Percentiles rank a stretch among this genome's conserved stretches.
phyloP scores from a whole-genome alignment of 2,113 vertebrate species.

The Anoplopoma fimbria region DNA sequence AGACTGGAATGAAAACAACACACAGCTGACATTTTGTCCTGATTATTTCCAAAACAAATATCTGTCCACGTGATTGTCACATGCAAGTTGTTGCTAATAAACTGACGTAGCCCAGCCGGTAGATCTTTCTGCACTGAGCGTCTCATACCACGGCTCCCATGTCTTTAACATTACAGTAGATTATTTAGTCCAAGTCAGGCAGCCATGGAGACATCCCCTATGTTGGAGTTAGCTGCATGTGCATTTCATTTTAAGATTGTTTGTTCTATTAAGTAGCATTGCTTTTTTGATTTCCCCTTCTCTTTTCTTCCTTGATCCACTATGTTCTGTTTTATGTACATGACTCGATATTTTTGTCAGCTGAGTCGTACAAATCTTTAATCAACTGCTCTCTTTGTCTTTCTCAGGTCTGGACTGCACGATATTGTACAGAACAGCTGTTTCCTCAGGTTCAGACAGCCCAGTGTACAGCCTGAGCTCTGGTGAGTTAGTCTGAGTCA shows the following conservation, averaged over 20 bases:
- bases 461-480: conserved; percentile 46
- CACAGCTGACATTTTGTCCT: not conserved
- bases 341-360: not conserved
- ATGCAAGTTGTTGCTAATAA: conserved; percentile 1
- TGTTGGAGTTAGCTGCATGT: not conserved
- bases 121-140: not conserved
- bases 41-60: not conserved
- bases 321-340: not conserved
- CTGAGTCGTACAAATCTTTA: not conserved
- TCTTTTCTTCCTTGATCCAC: not conserved
- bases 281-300: not conserved
- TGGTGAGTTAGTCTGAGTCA: conserved; percentile 68
- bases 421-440: conserved; percentile 69
- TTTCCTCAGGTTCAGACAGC: conserved; percentile 36
- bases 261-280: not conserved
- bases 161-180: not conserved
- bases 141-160: not conserved
- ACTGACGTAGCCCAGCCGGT: not conserved
- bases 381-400: conserved; percentile 9
- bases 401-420: conserved; percentile 75
- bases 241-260: conserved; percentile 4
- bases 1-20: conserved; percentile 28
- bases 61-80: not conserved
- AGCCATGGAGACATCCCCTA: not conserved
- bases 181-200: not conserved